These are phyloP conservation scores for Pseudotriccus pelzelni DNA, from an alignment of 2,797 vertebrate genomes.

Conservation along the genomic window DNA sequence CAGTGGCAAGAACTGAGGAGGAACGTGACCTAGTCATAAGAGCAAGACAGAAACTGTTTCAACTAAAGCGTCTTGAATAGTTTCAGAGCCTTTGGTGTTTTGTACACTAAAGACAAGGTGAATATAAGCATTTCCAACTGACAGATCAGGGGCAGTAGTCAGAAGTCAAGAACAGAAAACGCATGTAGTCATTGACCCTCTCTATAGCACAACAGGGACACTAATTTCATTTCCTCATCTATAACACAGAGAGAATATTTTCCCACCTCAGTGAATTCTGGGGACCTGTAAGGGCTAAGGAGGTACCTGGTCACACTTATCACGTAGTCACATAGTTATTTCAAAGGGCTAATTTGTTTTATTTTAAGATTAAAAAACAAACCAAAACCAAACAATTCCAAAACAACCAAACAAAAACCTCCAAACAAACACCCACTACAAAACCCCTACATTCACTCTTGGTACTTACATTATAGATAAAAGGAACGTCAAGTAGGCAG, in stretches of 20 bases:
- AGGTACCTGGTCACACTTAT: neutral
- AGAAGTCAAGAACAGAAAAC: neutral
- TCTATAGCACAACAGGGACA: neutral
- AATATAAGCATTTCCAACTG: neutral
- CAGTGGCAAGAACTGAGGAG: neutral
- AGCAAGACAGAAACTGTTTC: neutral
- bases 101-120: neutral
- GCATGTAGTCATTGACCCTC: neutral
- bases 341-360: neutral
- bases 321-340: neutral
- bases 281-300: accelerated
- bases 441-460: neutral
- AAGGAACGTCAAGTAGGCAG: neutral
- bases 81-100: neutral
- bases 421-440: neutral
- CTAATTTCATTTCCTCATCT: neutral
- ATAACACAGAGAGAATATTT: neutral
- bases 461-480: neutral
- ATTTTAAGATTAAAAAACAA: neutral
- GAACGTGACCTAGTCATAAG: neutral
- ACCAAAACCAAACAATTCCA: neutral
- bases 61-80: neutral
- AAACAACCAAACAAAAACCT: neutral
- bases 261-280: neutral
- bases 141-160: neutral